Conservation (phyloP, 2,888 invertebrate genomes). For the Auanema freiburgensis region DNA sequence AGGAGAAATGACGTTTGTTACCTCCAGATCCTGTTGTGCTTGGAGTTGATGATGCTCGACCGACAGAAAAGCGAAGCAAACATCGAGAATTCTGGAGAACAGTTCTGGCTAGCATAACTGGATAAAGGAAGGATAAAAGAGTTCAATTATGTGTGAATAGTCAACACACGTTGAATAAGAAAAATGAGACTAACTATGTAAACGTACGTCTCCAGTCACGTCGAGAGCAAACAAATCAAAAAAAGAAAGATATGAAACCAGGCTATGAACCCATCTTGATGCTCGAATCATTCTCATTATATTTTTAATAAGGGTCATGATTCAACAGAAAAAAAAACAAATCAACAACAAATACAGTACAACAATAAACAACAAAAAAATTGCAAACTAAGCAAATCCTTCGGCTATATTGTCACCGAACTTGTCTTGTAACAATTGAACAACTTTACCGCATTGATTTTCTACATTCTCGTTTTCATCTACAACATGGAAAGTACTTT, state of each 20-base stretch:
- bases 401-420: conserved; percentile 45
- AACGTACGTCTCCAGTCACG: not conserved
- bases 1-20: not conserved
- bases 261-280: too few relatives aligned
- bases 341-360: conserved; percentile 9
- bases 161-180: not conserved
- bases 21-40: conserved; percentile 6
- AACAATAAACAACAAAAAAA: conserved; percentile 7
- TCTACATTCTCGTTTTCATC: conserved; percentile 56
- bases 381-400: conserved; percentile 14
- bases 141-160: not conserved
- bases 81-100: conserved; percentile 2
- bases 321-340: conserved; percentile 9
- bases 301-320: not conserved
- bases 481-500: too few relatives aligned
- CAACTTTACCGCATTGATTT: conserved; percentile 52
- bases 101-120: conserved; percentile 3
- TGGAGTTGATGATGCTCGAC: conserved; percentile 6
- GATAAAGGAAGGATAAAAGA: not conserved
- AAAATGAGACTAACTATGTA: not conserved
- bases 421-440: conserved; percentile 48
- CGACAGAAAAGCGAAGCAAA: not conserved
- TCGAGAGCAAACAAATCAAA: not conserved
- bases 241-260: not conserved
- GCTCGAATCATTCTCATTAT: not conserved